Base-by-base conservation (phyloP, 2,113 vertebrate species). In the Haliaeetus leucogaster region DNA sequence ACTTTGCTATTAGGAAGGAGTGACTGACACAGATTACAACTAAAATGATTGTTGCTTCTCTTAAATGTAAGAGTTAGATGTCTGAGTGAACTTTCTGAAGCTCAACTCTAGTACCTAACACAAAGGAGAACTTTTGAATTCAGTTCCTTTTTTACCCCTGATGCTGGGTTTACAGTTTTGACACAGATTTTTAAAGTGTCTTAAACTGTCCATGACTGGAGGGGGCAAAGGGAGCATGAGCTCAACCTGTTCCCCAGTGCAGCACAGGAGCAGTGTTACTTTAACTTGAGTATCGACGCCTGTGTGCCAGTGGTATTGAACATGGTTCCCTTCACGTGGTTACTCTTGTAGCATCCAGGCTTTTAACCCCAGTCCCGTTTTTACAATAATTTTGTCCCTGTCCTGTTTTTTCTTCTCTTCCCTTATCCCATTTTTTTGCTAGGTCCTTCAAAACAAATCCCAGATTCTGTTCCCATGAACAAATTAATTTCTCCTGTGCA, bases 211-310 rank as follows among this genome's bases (percentile, higher is more conserved):
- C 1, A 0, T 47, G 70, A 82, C 8, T 1, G 26, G 55, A 47
- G 32, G 8, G 18, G 13, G 14, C 43, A 15, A 63, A 36, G 56
- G 52, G 23, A 80, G 25, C 30, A 19, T 18, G 32, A 84, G 40
- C 32, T 77, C 27, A 48, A 1, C 47, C 38, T 36, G 22, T 42
- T 95, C 16, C n/a, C 25, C 22, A 15, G 38, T 30, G 76, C 59
- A 67, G 53, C 32, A 13, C n/a, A 50, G 62, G 80, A 83, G 29
- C 50, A 1, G 1, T 11, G 10, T 27, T 48, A 2, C 74, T 93
- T 36, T 20, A 78, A 27, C n/a, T 0, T 2, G 27, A 38, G 8
- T 16, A 2, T 13, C 0, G 1, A 48, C 45, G 7, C 12, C 36
- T 10, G 4, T 53, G 52, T 71, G 66, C 62, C 53, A 59, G 22